Evolutionary conservation across 2,113 vertebrate genomes (phyloP), one percentile per base, ranked within the genome.

Genomic region (Fregetta grallaria): DNA sequence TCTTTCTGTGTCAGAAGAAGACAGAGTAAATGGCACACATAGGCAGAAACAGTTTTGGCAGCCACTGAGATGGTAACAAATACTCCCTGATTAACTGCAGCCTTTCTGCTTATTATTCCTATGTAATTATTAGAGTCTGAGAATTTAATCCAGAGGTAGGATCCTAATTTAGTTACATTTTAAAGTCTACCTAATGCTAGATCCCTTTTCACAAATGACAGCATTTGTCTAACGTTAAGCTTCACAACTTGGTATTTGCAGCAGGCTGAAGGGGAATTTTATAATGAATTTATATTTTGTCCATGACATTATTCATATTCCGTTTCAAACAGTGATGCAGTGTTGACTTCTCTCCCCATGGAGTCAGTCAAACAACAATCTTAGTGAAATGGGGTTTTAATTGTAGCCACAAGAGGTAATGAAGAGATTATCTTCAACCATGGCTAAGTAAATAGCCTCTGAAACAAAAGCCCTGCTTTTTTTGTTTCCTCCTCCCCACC

Each of bases 361-460:
- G 87, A 93, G 71, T 55, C 29, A 5, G 74, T 62, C 88, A 95
- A 95, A 93, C 66, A 92, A 90, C 50, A 90, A 52, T 88, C 86
- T 73, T 66, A 79, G 58, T 25, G 59, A 95, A 95, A 96, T 63
- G 29, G 38, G 63, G 47, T 63, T 96, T 92, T 96, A 95, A 85
- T 59, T 95, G 59, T 86, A 92, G 84, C 55, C 78, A 80, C 32
- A 47, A 88, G 88, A 96, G 59, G 42, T 95, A 96, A 90, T 73
- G 58, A 96, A 94, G 77, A 82, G 71, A 92, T 93, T 96, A 95
- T 90, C 83, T 93, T 79, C 47, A 79, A 32, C 66, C 15, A 40
- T 9, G 52, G 23, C 38, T 83, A 45, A 77, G 7, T 50, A 90
- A 96, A 96, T 47, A 42, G 58, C 19, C 73, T 73, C 30, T 68